Base-by-base conservation (phyloP, 1,140 invertebrate genomes). In the Andricus grossulariae region DNA sequence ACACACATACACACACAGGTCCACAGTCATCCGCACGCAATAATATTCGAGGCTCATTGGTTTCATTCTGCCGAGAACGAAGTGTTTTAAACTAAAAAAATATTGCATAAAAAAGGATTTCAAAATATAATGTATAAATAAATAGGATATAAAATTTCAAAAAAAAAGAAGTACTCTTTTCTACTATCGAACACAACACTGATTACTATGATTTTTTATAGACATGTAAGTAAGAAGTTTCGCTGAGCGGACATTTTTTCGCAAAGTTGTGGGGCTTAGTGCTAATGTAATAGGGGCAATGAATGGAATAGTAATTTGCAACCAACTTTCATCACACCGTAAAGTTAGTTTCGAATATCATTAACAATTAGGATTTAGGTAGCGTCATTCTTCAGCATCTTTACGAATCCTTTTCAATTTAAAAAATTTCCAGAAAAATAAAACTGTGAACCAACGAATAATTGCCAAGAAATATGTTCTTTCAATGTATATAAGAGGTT, bases 331-430 rank as follows among this genome's bases (percentile, higher is more conserved):
- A 66, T 66, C 32, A 45, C 15, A 66, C 32, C 5, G 57, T 45
- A 45, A 66, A 45, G 60, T 66, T 66, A 66, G 60, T 66, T 66
- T 45, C 32, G 25, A 66, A 45, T 66, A 66, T 39, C 60, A 66
- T 66, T 66, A 18, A 66, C 60, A 66, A 16, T 66, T 66, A n/a
- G 60, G 13, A 66, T 66, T 66, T 66, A 8, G 60, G 13, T 39
- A 16, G 16, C n/a, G 32, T 66, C 25, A 39, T 7, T 2, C 32
- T 8, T 45, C 2, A 39, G 39, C 13, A 16, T 39, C 6, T 66
- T 32, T 66, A 12, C 16, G 4, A 45, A 45, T 11, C n/a, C 25
- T 66, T 39, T 60, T 60, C 13, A 60, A 60, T 13, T 60, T 32
- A 1, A 11, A 45, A 45, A 45, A 8, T 45, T 45, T 45, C 2